Evolutionary conservation across 2,888 invertebrate genomes (phyloP), one percentile per base, ranked within the genome.

Genomic region (Leptinotarsa juncta): DNA sequence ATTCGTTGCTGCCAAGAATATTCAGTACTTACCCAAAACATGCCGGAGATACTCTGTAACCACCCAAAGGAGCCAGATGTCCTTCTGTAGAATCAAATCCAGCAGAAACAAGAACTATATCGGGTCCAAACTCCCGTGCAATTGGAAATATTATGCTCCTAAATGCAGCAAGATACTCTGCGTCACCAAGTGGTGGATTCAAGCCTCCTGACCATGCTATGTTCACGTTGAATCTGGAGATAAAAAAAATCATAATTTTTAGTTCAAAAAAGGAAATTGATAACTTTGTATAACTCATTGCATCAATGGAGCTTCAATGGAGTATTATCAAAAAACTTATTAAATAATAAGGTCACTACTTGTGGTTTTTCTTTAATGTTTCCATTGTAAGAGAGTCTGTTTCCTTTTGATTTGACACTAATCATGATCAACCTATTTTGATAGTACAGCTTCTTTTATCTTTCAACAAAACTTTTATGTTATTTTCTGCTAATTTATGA

Each of bases 51-150:
- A 99, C 94, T 84, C 93, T 92, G 89, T 99, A 99, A 67, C 99
- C 99, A 76, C 99, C 99, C 16, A 99, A 91, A 10, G 97, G 98
- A 53, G 97, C 93, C 18, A 97, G 93, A 90, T 99, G 99, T 0
- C 99, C 99, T 23, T 92, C 91, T 49, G 98, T 97, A 20, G 98
- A 98, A 89, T 99, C 99, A 89, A 99, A 99, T 75, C 99, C 99
- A 83, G 98, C 96, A 67, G 99, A 99, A 72, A 99, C 98, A 81
- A 99, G 91, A 78, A 99, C 94, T 81, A 98, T 91, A 87, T 97
- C 97, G 0, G 98, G 98, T 85, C 94, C 93, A 89, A 95, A 97
- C 87, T 95, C 95, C 89, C 92, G 87, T 15, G 98, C 97, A 78
- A 99, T 96, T 60, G 99, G 99, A 94, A 98, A 95, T 79, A 99